Evolutionary conservation across 2,888 invertebrate genomes (phyloP).

Genomic region (Thereva unica): DNA sequence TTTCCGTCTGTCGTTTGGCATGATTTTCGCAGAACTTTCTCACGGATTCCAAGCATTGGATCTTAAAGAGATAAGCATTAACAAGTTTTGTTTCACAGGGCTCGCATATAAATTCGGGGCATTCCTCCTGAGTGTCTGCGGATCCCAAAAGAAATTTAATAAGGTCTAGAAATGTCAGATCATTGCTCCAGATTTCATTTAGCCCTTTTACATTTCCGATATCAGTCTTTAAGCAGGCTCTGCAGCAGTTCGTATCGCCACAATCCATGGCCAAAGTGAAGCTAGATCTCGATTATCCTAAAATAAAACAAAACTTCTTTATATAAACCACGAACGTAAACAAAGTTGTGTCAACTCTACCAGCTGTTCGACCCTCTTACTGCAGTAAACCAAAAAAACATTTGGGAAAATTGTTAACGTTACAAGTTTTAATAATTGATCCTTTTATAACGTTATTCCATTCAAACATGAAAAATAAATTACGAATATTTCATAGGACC

Average conservation of each 20-base stretch:
- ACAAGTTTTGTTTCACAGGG: neutral
- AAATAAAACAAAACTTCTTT: too few species aligned
- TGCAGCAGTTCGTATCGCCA: neutral
- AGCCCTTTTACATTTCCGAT: neutral
- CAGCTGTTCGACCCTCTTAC: too few species aligned
- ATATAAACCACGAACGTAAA: too few species aligned
- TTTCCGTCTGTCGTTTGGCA: too few species aligned
- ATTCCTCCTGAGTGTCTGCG: neutral
- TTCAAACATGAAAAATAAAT: too few species aligned
- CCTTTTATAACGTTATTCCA: too few species aligned
- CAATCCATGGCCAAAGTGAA: neutral
- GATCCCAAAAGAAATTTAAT: neutral
- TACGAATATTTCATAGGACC: too few species aligned
- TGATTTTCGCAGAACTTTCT: neutral
- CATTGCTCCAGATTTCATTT: neutral
- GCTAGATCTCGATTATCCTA: too few species aligned
- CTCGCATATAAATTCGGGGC: neutral
- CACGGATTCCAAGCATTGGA: neutral
- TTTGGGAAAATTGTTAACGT: too few species aligned
- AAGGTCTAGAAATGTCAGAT: neutral
- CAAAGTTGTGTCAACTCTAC: too few species aligned
- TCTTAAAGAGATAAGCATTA: constrained; percentile 14
- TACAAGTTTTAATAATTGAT: too few species aligned
- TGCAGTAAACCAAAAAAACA: too few species aligned
- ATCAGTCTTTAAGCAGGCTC: neutral